phyloP scores from a whole-genome alignment of 2,888 invertebrate species.

The Yponomeuta evonymella region DNA sequence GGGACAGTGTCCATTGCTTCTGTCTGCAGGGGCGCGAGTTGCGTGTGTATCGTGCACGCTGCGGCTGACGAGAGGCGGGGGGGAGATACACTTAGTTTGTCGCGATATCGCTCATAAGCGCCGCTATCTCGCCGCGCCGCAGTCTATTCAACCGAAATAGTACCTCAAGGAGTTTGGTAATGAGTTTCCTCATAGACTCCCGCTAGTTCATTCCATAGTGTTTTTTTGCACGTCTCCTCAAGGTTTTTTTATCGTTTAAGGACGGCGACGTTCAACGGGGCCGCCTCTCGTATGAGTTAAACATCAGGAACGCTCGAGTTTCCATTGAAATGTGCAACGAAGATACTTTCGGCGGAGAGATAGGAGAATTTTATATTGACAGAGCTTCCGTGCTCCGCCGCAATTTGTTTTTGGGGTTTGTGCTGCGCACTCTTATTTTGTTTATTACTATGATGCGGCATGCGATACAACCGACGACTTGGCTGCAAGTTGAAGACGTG shows the following conservation, averaged over 20 bases:
- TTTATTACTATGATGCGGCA: too few species aligned
- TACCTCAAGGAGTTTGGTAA: slow-evolving; percentile 71
- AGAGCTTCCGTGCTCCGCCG: too few species aligned
- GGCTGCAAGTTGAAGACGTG: too few species aligned
- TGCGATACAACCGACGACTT: too few species aligned
- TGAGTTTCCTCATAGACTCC: slow-evolving; percentile 63
- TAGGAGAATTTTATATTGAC: background rate
- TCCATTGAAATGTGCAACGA: slow-evolving; percentile 8
- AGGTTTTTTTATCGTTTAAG: slow-evolving; percentile 16
- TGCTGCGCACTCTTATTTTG: background rate
- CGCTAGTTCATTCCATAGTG: slow-evolving; percentile 46
- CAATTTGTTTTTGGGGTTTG: background rate
- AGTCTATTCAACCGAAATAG: slow-evolving; percentile 68
- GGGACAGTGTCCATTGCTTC: too few species aligned
- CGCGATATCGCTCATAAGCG: slow-evolving; percentile 69
- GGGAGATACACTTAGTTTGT: slow-evolving; percentile 61
- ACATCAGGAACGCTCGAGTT: background rate
- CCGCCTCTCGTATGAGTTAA: slow-evolving; percentile 6
- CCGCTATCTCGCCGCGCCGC: slow-evolving; percentile 54
- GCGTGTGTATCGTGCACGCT: too few species aligned
- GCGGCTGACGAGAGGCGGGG: slow-evolving; percentile 12
- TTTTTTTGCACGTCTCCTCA: slow-evolving; percentile 37
- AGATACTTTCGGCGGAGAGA: background rate
- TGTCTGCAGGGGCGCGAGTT: too few species aligned
- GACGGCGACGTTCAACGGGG: slow-evolving; percentile 9